Evolutionary conservation across 2,888 invertebrate species (phyloP).

Genomic region (Xestobium rufovillosum): DNA sequence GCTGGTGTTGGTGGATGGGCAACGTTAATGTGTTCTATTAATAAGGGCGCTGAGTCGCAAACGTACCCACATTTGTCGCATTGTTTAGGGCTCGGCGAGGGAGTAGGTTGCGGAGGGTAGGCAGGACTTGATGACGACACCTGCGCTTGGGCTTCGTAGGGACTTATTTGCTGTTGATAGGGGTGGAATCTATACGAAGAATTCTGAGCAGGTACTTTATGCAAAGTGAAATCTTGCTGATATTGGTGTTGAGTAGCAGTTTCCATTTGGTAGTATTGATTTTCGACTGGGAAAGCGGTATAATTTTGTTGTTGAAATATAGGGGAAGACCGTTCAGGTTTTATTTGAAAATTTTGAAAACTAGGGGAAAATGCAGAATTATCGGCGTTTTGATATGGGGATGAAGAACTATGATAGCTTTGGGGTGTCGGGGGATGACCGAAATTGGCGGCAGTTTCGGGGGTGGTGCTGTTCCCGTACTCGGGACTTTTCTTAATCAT

Average conservation of each 20-base stretch:
- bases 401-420: slow-evolving; percentile 60
- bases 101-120: slow-evolving; percentile 59
- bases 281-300: no score
- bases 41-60: slow-evolving; percentile 64
- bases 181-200: slow-evolving; percentile 40
- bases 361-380: slow-evolving; percentile 51
- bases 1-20: slow-evolving; percentile 51
- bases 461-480: slow-evolving; percentile 46
- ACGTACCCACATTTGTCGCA: slow-evolving; percentile 80
- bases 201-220: slow-evolving; percentile 30
- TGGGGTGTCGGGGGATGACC: slow-evolving; percentile 59
- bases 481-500: slow-evolving; percentile 58
- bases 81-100: slow-evolving; percentile 65
- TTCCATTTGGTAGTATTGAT: slow-evolving; percentile 27
- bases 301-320: slow-evolving; percentile 26
- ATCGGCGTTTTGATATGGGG: slow-evolving; percentile 54
- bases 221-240: slow-evolving; percentile 34
- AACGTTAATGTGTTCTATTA: slow-evolving; percentile 67
- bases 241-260: slow-evolving; percentile 37
- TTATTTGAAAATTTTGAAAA: slow-evolving; percentile 37
- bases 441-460: slow-evolving; percentile 51
- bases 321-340: slow-evolving; percentile 46
- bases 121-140: slow-evolving; percentile 46
- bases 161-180: slow-evolving; percentile 44
- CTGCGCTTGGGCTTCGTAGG: slow-evolving; percentile 40